Conservation (phyloP, 2,888 invertebrate genomes). For the Hirtodrosophila confusa region DNA sequence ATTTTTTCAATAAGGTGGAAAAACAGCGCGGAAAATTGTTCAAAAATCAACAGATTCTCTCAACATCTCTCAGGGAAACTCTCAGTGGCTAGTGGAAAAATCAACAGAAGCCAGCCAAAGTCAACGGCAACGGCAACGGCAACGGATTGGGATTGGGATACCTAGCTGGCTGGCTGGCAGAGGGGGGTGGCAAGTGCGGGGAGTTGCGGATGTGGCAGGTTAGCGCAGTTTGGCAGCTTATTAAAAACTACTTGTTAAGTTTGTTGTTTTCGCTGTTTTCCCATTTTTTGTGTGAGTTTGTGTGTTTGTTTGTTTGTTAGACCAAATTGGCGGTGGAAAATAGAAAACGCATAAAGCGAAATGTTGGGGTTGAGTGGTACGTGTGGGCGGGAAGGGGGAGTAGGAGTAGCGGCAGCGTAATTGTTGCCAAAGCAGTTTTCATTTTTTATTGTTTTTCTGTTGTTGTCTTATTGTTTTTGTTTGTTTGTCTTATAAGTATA, state of each 20-base stretch:
- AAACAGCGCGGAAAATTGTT: constrained; percentile 32
- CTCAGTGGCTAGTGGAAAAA: constrained; percentile 51
- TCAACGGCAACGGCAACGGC: constrained; percentile 44
- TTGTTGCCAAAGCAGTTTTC: constrained; percentile 61
- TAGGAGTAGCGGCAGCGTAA: constrained; percentile 51
- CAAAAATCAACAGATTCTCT: constrained; percentile 42
- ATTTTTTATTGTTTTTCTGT: constrained; percentile 18
- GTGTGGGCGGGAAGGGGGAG: background rate
- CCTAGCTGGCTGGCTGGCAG: background rate
- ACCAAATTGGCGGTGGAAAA: constrained; percentile 53
- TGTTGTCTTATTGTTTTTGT: constrained; percentile 21
- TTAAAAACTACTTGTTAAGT: constrained; percentile 69
- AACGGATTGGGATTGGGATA: constrained; percentile 19
- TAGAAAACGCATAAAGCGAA: constrained; percentile 49
- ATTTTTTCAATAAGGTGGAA: constrained; percentile 60
- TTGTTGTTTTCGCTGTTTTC: constrained; percentile 55
- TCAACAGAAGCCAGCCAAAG: constrained; percentile 64
- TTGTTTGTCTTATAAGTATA: background rate
- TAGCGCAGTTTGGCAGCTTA: constrained; percentile 55
- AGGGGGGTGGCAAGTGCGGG: background rate
- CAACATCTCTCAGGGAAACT: constrained; percentile 19
- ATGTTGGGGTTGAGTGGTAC: background rate
- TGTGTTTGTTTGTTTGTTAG: constrained; percentile 43
- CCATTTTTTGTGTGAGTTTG: constrained; percentile 8
- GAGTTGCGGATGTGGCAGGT: constrained; percentile 4